phyloP scores from a whole-genome alignment of 2,797 vertebrate genomes.

The Morelia viridis region DNA sequence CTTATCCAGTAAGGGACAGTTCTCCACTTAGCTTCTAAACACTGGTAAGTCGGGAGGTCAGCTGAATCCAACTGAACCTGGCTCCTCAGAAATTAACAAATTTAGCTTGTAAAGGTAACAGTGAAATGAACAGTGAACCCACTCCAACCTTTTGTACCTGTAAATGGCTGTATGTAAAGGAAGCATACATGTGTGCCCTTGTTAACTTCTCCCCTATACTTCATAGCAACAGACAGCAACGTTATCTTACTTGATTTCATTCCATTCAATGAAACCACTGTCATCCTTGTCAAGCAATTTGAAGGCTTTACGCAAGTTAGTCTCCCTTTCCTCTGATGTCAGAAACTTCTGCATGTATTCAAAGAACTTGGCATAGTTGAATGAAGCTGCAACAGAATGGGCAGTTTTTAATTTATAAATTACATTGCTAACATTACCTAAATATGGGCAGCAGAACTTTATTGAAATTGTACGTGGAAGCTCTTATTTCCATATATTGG shows the following conservation, averaged over 20 bases:
- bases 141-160: background rate
- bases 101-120: background rate
- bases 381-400: slow-evolving; percentile 45
- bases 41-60: background rate
- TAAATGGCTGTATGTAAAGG: background rate
- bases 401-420: background rate
- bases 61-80: background rate
- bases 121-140: background rate
- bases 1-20: background rate
- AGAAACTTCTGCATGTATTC: slow-evolving; percentile 53
- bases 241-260: slow-evolving; percentile 55
- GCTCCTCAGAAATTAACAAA: background rate
- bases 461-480: background rate
- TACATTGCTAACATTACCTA: background rate
- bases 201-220: background rate
- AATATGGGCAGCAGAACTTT: background rate
- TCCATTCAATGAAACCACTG: slow-evolving; percentile 58
- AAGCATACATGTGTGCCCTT: background rate
- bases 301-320: slow-evolving; percentile 49
- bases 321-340: slow-evolving; percentile 25
- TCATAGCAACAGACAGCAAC: background rate
- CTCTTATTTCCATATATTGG: background rate
- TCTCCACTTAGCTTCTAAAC: too few relatives aligned
- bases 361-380: slow-evolving; percentile 66
- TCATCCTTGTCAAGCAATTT: slow-evolving; percentile 59